Base-by-base conservation (phyloP, 2,888 invertebrate genomes). In the Calameuta pallipes region DNA sequence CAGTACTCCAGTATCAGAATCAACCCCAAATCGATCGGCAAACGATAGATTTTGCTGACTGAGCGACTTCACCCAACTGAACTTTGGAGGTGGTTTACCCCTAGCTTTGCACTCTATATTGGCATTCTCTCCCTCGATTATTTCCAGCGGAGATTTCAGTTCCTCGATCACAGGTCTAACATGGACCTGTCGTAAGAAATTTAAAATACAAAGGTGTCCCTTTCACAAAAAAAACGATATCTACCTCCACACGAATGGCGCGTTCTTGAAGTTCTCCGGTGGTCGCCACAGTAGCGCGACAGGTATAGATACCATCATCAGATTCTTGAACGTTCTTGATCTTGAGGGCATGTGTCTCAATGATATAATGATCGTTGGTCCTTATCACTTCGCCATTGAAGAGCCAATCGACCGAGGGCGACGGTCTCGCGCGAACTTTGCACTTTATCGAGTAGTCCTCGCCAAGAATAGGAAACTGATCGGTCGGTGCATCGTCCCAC, bases 231-330 rank as follows among this genome's bases (percentile, higher is more conserved):
- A 11, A 71, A 33, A 71, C 30, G 23, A 11, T 41, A 73, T 83
- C 85, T 91, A 96, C 96, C 93, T 96, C 96, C 13, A 98, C 95
- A 90, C 95, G 95, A 83, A 98, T 98, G 86, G 94, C 94, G 80
- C 95, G 94, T 84, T 95, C 95, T 76, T 95, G 93, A 9, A 97
- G 93, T 89, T 97, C 95, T 70, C 97, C 98, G 69, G 97, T 96
- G 82, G 94, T 94, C 31, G 95, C 94, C 0, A 97, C 97, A 70
- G 96, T 95, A n/a, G 97, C 98, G 74, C 97, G 94, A 89, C 98
- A 98, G 6, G 95, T 96, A 90, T 98, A 98, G 13, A 95, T 93
- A 1, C 97, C 98, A 88, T 97, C 97, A 87, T 98, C 97, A 30
- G 95, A 94, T 90, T 96, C 96, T 83, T 94, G 93, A 0, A 97